Conservation (phyloP, 2,888 invertebrate genomes). For the Coremacera marginata region DNA sequence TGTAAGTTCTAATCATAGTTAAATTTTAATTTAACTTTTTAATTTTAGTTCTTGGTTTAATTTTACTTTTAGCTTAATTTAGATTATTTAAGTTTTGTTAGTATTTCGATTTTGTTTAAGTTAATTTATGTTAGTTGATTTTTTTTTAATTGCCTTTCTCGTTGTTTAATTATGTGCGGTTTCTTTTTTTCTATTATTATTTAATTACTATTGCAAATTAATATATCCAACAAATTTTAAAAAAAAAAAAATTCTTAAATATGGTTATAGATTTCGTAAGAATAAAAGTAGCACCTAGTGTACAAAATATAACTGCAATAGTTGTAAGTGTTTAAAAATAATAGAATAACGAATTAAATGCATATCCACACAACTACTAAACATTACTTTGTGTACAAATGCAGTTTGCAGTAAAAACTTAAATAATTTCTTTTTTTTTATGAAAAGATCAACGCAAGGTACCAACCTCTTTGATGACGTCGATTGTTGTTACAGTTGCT, state of each 20-base stretch:
- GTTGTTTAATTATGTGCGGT: too few species aligned
- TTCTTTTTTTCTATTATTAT: too few species aligned
- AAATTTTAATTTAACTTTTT: too few species aligned
- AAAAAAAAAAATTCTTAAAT: not conserved
- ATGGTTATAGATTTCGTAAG: not conserved
- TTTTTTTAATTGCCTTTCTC: too few species aligned
- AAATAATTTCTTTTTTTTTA: not conserved
- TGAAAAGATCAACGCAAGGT: conserved; percentile 45
- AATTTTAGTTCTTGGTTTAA: too few species aligned
- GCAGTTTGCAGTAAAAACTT: not conserved
- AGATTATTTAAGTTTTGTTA: too few species aligned
- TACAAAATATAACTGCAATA: not conserved
- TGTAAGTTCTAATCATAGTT: too few species aligned
- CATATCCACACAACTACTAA: not conserved
- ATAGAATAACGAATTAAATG: not conserved
- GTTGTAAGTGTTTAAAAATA: not conserved
- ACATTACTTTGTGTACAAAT: not conserved
- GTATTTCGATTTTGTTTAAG: too few species aligned
- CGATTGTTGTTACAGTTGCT: too few species aligned
- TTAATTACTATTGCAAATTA: not conserved
- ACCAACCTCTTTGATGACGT: conserved; percentile 67
- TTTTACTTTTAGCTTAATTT: too few species aligned
- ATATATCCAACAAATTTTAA: not conserved
- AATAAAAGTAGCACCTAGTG: not conserved
- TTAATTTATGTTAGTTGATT: too few species aligned